Percentiles rank a stretch among this genome's conserved stretches.
Conservation (phyloP, 2,113 vertebrate genomes). For the Phyllostomus hastatus region DNA sequence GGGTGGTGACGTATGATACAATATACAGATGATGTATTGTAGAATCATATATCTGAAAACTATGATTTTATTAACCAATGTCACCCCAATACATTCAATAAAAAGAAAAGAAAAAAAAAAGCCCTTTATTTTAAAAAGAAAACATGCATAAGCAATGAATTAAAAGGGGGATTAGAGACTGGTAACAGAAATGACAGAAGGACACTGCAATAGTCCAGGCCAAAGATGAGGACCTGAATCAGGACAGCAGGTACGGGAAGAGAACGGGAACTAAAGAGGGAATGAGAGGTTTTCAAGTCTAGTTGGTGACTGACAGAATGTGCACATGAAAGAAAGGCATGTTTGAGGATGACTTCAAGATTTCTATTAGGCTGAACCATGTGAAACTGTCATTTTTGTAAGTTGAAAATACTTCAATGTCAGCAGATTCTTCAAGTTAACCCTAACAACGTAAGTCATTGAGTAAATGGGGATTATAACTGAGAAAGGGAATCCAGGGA, state of each 20-base stretch:
- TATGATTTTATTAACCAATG: neutral
- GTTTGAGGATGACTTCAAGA: neutral
- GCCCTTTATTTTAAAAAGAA: neutral
- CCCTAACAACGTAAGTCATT: neutral
- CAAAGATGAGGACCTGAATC: neutral
- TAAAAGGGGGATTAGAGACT: neutral
- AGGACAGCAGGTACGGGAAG: neutral
- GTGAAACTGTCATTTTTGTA: neutral
- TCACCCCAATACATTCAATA: neutral
- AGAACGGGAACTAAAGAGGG: neutral
- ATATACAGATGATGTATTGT: neutral
- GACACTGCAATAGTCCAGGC: neutral
- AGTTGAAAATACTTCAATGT: neutral
- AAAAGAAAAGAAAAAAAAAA: neutral
- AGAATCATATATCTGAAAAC: neutral
- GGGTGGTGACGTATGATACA: neutral
- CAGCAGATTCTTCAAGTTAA: slow-evolving; percentile 31
- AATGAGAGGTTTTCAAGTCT: neutral
- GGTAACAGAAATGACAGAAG: neutral
- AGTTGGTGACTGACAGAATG: neutral
- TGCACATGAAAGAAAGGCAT: slow-evolving; percentile 1
- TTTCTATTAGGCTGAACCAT: neutral
- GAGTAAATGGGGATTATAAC: neutral
- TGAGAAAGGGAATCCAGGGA: neutral
- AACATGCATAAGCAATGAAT: neutral